These are phyloP conservation scores for Luehdorfia chinensis DNA, from an alignment of 1,140 invertebrate genomes.

Conservation along the genomic window DNA sequence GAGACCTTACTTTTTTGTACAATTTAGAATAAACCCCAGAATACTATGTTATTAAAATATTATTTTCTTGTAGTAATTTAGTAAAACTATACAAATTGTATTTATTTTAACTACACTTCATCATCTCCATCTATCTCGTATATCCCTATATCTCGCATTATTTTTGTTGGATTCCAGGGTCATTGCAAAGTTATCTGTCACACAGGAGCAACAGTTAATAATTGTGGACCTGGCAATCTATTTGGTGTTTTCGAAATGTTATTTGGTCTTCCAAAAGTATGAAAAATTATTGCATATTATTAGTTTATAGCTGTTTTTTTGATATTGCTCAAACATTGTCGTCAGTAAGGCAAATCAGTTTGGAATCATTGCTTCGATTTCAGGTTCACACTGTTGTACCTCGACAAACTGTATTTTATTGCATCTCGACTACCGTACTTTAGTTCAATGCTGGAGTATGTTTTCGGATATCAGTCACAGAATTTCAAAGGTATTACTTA, in stretches of 20 bases:
- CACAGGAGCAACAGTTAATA: constrained; percentile 34
- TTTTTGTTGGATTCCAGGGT: constrained; percentile 52
- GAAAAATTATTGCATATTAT: neutral
- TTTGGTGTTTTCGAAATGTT: constrained; percentile 60
- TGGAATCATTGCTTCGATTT: constrained; percentile 1
- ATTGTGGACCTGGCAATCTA: constrained; percentile 36
- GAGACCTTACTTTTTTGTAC: no score
- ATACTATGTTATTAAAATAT: no score
- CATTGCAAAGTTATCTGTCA: constrained; percentile 52
- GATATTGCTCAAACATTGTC: no score
- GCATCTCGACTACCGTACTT: constrained; percentile 56
- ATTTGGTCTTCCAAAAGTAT: constrained; percentile 59
- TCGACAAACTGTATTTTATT: constrained; percentile 64
- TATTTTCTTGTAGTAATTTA: no score
- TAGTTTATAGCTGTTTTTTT: neutral
- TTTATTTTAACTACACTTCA: no score
- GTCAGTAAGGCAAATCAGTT: neutral
- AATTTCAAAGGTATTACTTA: constrained; percentile 43
- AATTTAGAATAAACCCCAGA: no score
- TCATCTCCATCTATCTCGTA: no score
- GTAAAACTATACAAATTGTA: no score
- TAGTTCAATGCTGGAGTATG: constrained; percentile 61
- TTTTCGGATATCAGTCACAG: constrained; percentile 61
- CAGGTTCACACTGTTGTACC: constrained; percentile 61
- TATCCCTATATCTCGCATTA: no score